These are phyloP conservation scores for Onychomys torridus DNA, from an alignment of 2,797 vertebrate species.

Conservation along the genomic window DNA sequence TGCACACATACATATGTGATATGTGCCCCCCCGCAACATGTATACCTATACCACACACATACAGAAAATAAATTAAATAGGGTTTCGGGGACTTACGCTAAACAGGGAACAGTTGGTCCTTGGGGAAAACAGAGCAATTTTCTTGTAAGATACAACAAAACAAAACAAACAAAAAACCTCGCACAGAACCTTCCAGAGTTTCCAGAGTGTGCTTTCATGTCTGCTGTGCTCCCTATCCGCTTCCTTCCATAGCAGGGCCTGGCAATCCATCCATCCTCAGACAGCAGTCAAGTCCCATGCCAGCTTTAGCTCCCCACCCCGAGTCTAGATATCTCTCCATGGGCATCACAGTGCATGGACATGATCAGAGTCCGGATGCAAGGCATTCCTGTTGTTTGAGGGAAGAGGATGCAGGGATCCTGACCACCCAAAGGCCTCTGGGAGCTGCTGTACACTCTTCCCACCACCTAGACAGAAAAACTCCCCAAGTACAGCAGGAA, in stretches of 20 bases:
- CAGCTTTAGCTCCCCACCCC: background rate
- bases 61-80: background rate
- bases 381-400: background rate
- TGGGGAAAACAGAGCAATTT: background rate
- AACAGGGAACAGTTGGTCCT: background rate
- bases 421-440: background rate
- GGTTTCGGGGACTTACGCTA: background rate
- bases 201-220: background rate
- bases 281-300: background rate
- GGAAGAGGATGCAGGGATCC: background rate
- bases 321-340: background rate
- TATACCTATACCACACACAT: background rate
- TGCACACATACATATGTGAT: background rate
- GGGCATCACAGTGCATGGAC: background rate
- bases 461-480: background rate
- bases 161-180: background rate
- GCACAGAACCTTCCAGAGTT: background rate
- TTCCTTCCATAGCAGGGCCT: background rate
- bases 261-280: background rate
- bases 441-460: background rate
- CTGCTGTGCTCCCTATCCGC: background rate
- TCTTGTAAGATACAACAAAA: background rate
- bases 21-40: background rate
- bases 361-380: background rate
- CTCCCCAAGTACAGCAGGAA: too few species aligned